A percentile compares a stretch with the other conserved stretches of the same genome.
These are phyloP conservation scores for Priocnemis perturbator DNA, from an alignment of 2,888 invertebrate species.

Conservation along the genomic window DNA sequence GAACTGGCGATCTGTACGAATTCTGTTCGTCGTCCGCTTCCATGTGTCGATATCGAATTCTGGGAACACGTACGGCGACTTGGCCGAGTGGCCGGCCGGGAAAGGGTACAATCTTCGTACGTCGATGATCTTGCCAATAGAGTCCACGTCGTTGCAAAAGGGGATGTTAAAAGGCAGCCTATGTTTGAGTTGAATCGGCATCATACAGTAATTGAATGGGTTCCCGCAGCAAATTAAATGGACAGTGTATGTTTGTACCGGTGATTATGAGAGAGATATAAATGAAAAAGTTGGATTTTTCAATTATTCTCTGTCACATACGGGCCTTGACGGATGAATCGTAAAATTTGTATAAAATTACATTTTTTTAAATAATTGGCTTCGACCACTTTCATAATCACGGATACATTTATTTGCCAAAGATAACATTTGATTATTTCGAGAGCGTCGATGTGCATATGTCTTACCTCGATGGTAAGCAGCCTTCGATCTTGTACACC, in stretches of 20 bases:
- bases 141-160: slow-evolving; percentile 48
- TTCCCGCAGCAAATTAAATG: not conserved
- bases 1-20: slow-evolving; percentile 1
- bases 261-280: too few species aligned
- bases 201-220: not conserved
- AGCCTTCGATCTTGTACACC: slow-evolving; percentile 49
- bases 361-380: too few species aligned
- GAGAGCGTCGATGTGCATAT: not conserved
- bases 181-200: slow-evolving; percentile 4
- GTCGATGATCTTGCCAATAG: slow-evolving; percentile 39
- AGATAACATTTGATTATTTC: not conserved
- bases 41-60: slow-evolving; percentile 43
- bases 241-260: too few species aligned
- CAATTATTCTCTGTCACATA: too few species aligned
- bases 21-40: slow-evolving; percentile 31
- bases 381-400: too few species aligned
- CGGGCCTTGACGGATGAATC: too few species aligned
- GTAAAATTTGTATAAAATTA: too few species aligned
- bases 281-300: too few species aligned
- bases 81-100: slow-evolving; percentile 14
- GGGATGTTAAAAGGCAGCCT: slow-evolving; percentile 60
- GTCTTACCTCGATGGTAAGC: slow-evolving; percentile 49
- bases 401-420: not conserved
- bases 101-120: slow-evolving; percentile 53
- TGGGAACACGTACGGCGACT: slow-evolving; percentile 51